Conservation (phyloP, 2,888 invertebrate genomes). For the Cecidostiba fungosa region DNA sequence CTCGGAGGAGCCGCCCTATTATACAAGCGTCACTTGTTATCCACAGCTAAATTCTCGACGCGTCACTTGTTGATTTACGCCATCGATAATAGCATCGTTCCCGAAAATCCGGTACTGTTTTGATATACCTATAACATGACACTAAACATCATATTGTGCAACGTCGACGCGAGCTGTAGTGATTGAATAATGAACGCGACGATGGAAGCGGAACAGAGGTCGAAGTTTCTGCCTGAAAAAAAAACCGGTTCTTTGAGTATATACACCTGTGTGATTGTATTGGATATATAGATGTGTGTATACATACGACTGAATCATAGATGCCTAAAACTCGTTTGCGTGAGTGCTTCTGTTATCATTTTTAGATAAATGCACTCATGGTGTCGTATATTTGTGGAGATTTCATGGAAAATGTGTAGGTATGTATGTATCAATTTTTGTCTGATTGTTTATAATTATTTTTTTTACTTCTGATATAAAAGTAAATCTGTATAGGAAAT, state of each 20-base stretch:
- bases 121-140: not conserved
- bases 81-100: not conserved
- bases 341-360: not conserved
- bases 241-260: not conserved
- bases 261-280: not conserved
- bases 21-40: not conserved
- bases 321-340: conserved; percentile 6
- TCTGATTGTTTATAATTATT: too few relatives aligned
- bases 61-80: not conserved
- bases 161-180: not conserved
- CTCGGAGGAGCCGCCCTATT: not conserved
- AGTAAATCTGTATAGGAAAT: too few relatives aligned
- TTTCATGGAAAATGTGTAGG: not conserved
- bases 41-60: not conserved
- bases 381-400: not conserved
- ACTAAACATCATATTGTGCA: conserved; percentile 6
- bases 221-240: conserved; percentile 19
- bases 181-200: not conserved
- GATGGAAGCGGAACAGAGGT: not conserved
- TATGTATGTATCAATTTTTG: not conserved
- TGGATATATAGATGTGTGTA: not conserved
- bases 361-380: not conserved
- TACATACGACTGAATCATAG: conserved; percentile 9
- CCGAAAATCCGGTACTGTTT: not conserved
- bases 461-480: too few relatives aligned